phyloP scores from a whole-genome alignment of 2,113 vertebrate species.

The Phoenicopterus ruber region DNA sequence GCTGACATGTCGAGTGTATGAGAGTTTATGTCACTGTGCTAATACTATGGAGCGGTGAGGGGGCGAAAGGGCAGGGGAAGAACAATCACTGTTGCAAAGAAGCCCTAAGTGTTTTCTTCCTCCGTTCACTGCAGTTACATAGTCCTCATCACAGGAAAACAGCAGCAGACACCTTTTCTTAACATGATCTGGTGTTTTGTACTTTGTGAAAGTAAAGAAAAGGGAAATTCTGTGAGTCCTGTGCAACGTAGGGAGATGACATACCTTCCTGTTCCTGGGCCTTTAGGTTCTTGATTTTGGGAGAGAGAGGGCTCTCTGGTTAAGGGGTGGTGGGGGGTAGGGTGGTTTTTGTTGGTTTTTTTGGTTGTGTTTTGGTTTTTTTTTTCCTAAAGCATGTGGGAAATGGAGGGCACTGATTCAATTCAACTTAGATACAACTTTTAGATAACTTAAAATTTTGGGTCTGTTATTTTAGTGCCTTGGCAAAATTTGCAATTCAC shows the following conservation, averaged over 20 bases:
- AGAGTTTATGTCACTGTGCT: background rate
- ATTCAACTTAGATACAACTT: background rate
- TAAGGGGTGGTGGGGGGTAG: fast-evolving
- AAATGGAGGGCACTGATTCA: background rate
- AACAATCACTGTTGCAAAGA: background rate
- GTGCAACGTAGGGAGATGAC: background rate
- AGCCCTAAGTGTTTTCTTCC: background rate
- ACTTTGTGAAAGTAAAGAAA: background rate
- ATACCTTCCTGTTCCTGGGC: background rate
- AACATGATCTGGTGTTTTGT: background rate
- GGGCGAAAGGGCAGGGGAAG: background rate
- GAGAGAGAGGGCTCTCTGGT: background rate
- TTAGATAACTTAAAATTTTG: background rate
- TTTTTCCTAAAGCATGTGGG: background rate
- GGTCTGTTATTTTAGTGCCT: background rate
- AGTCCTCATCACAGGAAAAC: background rate
- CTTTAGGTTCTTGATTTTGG: background rate
- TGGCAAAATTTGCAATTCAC: background rate
- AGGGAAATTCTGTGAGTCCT: background rate
- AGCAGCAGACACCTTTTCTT: background rate
- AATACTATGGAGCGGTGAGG: background rate
- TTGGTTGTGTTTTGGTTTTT: too few species aligned
- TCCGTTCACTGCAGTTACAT: background rate
- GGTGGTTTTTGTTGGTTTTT: background rate
- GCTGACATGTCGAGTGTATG: background rate